Evolutionary conservation across 2,113 vertebrate genomes (phyloP).

Genomic region (Columba livia): DNA sequence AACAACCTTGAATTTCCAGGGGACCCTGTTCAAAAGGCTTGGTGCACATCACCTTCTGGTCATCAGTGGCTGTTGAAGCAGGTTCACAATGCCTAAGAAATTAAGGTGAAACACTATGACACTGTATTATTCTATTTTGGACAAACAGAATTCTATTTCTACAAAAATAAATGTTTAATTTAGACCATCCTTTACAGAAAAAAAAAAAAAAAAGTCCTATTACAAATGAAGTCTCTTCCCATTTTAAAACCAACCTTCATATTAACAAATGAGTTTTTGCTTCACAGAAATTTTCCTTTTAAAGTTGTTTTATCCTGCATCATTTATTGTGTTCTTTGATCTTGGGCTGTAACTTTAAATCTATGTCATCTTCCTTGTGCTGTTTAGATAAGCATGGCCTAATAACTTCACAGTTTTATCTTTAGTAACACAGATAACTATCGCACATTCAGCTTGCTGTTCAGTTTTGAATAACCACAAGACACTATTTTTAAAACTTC

Average conservation of each 20-base stretch:
- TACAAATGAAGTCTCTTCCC: not conserved
- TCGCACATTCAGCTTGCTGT: conserved; percentile 63
- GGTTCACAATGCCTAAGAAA: not conserved
- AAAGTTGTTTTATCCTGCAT: conserved; percentile 70
- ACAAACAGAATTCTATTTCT: not conserved
- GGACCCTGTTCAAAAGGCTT: not conserved
- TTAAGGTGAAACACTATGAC: not conserved
- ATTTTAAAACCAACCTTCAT: conserved; percentile 22
- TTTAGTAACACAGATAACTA: conserved; percentile 73
- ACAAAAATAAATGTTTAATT: not conserved
- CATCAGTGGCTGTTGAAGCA: not conserved
- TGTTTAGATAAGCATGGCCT: conserved; percentile 69
- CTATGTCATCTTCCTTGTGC: conserved; percentile 61
- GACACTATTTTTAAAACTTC: conserved; percentile 68
- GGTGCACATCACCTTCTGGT: not conserved
- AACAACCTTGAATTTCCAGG: not conserved
- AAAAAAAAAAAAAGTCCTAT: not conserved
- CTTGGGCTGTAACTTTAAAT: conserved; percentile 63
- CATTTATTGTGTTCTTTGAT: conserved; percentile 79
- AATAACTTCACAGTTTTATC: conserved; percentile 74
- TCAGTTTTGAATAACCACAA: conserved; percentile 53
- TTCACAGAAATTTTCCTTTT: conserved; percentile 60
- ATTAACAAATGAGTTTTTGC: conserved; percentile 66
- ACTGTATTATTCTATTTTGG: not conserved
- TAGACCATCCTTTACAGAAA: not conserved